Conservation (phyloP, 2,113 vertebrate species). For the Ameiurus melas region DNA sequence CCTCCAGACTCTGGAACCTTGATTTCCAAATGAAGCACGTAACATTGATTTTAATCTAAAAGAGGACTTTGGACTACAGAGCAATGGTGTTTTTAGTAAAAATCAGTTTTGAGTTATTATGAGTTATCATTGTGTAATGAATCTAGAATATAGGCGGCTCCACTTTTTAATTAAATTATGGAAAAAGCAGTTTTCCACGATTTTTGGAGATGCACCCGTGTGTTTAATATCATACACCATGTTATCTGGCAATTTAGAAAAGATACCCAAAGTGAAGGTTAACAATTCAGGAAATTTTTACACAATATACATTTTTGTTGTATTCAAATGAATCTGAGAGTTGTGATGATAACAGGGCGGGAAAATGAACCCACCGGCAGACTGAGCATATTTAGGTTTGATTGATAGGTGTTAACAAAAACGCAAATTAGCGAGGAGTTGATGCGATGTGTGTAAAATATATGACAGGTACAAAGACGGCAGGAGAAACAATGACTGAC, state of each 20-base stretch:
- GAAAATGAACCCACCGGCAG: neutral
- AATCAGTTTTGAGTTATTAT: too few relatives aligned
- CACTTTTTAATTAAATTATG: too few relatives aligned
- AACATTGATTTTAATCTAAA: too few relatives aligned
- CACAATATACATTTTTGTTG: neutral
- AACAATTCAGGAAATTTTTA: neutral
- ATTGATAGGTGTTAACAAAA: conserved; percentile 29
- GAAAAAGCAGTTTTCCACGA: too few relatives aligned
- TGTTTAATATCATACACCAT: neutral
- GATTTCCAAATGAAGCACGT: too few relatives aligned
- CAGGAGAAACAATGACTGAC: neutral
- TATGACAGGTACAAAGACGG: conserved; percentile 17
- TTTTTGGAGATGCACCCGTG: too few relatives aligned
- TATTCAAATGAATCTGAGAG: conserved; percentile 4
- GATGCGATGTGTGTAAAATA: neutral
- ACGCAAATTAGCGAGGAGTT: neutral
- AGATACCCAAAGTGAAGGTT: neutral
- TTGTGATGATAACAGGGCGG: neutral
- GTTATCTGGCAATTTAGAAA: neutral
- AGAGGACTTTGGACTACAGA: too few relatives aligned
- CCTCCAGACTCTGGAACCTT: too few relatives aligned
- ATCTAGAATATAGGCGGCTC: too few relatives aligned
- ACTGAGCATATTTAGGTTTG: neutral
- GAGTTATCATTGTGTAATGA: too few relatives aligned
- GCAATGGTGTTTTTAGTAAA: too few relatives aligned